Conservation (phyloP, 2,113 vertebrate genomes). For the Chamaea fasciata region DNA sequence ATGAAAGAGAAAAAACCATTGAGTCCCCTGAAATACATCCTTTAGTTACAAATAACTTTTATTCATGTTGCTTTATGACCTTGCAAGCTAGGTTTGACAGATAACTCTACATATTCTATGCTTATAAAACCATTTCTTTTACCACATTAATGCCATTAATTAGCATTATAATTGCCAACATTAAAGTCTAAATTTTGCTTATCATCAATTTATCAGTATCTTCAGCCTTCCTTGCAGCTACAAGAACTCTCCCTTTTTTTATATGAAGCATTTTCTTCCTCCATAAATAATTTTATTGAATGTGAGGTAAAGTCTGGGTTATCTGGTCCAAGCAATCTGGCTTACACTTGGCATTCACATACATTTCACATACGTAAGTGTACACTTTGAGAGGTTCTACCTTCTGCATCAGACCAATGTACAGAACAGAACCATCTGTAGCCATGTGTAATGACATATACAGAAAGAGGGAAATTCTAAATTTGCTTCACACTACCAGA, state of each 20-base stretch:
- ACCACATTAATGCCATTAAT: not conserved
- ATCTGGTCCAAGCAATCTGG: not conserved
- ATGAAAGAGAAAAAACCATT: not conserved
- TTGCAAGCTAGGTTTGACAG: not conserved
- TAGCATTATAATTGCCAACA: not conserved
- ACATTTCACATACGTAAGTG: not conserved
- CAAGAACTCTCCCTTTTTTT: not conserved
- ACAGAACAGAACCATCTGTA: constrained; percentile 18
- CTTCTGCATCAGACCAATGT: not conserved
- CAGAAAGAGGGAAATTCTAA: not conserved
- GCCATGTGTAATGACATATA: not conserved
- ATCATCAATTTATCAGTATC: not conserved
- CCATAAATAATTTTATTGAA: not conserved
- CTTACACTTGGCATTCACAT: not conserved
- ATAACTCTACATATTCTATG: not conserved
- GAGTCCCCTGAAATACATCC: not conserved
- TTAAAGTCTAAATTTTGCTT: not conserved
- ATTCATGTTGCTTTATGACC: not conserved
- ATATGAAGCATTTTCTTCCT: not conserved
- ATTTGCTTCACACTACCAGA: not conserved
- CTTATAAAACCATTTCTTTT: not conserved
- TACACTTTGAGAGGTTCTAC: not conserved
- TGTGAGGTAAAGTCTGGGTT: not conserved
- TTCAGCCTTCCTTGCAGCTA: not conserved
- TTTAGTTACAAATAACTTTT: not conserved